Percentiles rank a stretch among this genome's conserved stretches.
Evolutionary conservation across 2,888 invertebrate species (phyloP).

Genomic region (Troglohyphantes excavatus): DNA sequence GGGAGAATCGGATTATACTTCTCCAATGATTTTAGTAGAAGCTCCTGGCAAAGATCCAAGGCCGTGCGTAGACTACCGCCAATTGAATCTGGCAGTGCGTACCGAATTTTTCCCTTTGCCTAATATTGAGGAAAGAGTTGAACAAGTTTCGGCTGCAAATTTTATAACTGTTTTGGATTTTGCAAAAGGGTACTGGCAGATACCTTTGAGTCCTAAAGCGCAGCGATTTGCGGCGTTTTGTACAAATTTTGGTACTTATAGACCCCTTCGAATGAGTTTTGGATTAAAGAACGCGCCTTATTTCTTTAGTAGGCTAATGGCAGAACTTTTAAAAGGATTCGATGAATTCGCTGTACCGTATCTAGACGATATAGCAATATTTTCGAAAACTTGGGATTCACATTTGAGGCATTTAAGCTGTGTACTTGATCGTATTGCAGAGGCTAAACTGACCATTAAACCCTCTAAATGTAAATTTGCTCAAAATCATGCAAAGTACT

Average conservation of each 20-base stretch:
- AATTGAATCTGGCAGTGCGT: background rate
- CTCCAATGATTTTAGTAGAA: constrained; percentile 33
- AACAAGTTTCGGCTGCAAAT: background rate
- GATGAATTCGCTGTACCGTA: constrained; percentile 47
- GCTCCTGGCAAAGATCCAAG: background rate
- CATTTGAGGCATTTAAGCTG: too few species aligned
- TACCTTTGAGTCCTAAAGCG: background rate
- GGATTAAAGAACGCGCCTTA: constrained; percentile 18
- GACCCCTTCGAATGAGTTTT: background rate
- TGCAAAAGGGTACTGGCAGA: background rate
- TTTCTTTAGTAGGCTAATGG: background rate
- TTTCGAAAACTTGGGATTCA: too few species aligned
- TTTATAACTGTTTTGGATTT: background rate
- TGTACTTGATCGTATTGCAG: too few species aligned
- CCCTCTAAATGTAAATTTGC: too few species aligned
- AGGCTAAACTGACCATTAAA: too few species aligned
- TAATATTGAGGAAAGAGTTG: background rate
- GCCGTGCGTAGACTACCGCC: background rate
- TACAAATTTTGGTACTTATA: background rate
- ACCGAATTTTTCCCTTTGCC: background rate
- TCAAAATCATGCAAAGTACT: too few species aligned
- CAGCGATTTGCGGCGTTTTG: background rate
- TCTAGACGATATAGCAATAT: constrained; percentile 57
- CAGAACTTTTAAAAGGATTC: constrained; percentile 14
- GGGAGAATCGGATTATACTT: background rate